Conservation (phyloP, 2,888 invertebrate species). For the Lepidonotus clava region DNA sequence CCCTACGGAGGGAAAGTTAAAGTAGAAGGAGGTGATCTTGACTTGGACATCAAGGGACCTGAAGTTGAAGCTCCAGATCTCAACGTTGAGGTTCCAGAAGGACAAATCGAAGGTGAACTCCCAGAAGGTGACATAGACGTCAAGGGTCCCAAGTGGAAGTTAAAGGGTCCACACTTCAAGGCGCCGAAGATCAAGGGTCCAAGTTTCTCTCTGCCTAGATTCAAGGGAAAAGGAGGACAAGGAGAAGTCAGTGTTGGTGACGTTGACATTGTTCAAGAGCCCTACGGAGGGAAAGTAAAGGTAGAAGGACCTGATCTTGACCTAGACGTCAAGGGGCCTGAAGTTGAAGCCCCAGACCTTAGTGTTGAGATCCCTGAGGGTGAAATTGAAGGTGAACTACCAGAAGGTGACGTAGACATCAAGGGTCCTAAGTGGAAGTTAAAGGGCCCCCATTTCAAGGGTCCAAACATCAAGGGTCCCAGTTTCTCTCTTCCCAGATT, state of each 20-base stretch:
- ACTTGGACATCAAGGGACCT: constrained; percentile 5
- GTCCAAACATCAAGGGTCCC: no score
- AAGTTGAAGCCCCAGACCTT: neutral
- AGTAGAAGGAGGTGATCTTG: constrained; percentile 21
- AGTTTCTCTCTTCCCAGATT: no score
- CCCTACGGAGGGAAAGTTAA: neutral
- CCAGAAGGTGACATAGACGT: constrained; percentile 1
- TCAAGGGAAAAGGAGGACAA: constrained; percentile 6
- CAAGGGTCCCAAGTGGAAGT: neutral
- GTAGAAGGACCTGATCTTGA: neutral
- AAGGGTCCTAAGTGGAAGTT: neutral
- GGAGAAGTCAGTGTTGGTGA: constrained; percentile 18
- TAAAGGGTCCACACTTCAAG: constrained; percentile 5
- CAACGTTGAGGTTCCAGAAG: neutral
- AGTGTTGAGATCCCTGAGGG: constrained; percentile 15
- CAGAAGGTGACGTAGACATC: neutral
- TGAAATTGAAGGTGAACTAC: neutral
- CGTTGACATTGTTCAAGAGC: constrained; percentile 15
- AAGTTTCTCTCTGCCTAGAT: neutral
- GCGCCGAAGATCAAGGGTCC: neutral
- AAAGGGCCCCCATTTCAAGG: no score
- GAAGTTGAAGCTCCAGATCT: constrained; percentile 18
- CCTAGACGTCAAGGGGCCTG: no score
- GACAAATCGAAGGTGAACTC: constrained; percentile 21
- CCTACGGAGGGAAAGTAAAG: neutral